Percentiles rank a stretch among this genome's conserved stretches.
Conservation (phyloP, 2,888 invertebrate genomes). For the Melanostoma scalare region DNA sequence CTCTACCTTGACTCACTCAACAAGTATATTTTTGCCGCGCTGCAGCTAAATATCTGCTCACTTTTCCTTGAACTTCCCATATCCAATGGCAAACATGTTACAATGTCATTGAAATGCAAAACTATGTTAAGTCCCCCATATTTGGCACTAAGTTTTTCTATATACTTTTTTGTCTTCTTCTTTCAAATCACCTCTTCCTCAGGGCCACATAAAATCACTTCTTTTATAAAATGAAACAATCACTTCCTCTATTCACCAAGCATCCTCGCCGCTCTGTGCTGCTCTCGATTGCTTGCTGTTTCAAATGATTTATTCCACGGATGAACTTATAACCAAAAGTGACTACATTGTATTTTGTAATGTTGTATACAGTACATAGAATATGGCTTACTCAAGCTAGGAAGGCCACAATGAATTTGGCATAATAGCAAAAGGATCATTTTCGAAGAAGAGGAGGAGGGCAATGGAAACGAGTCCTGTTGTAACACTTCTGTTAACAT, state of each 20-base stretch:
- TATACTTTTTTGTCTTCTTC: too few species aligned
- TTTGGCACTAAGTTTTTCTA: neutral
- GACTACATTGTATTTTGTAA: conserved; percentile 39
- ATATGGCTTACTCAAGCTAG: too few species aligned
- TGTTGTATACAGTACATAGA: neutral
- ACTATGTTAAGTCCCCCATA: conserved; percentile 16
- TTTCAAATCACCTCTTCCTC: neutral
- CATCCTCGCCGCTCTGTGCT: neutral
- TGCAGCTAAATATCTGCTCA: neutral
- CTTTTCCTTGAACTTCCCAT: conserved; percentile 3
- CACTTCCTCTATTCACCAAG: conserved; percentile 8
- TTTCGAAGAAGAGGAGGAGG: conserved; percentile 1
- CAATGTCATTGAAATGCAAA: conserved; percentile 8
- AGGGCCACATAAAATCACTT: neutral
- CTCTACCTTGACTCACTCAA: conserved; percentile 22
- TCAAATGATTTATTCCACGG: conserved; percentile 66
- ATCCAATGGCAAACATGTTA: neutral
- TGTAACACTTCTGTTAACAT: conserved; percentile 68
- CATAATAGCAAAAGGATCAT: conserved; percentile 25
- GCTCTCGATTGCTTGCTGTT: conserved; percentile 1
- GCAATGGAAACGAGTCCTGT: conserved; percentile 41
- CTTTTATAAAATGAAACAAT: conserved; percentile 9
- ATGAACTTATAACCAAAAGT: conserved; percentile 59
- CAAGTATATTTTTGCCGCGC: too few species aligned
- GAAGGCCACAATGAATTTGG: too few species aligned